Base-by-base conservation (phyloP, 2,797 vertebrate genomes). In the Melanotaenia trifasciata region DNA sequence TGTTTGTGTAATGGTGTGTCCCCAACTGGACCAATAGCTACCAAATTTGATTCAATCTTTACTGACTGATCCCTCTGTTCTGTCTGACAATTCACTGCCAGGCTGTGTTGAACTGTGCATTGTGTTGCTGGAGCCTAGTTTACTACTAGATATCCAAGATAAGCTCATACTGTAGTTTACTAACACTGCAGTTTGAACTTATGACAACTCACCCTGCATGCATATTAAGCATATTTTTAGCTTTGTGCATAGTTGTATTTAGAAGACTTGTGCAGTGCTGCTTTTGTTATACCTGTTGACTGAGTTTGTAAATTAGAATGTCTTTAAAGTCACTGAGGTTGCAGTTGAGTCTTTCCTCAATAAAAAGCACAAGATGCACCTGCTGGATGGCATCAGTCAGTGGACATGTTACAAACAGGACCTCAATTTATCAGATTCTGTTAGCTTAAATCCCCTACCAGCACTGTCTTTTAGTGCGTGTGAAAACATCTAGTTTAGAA, bases 1-100 rank as follows among this genome's bases (percentile, higher is more conserved):
- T 89, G 88, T 75, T 68, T 74, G 63, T 87, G 75, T 86, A 59
- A 70, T 67, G 61, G 60, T 86, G 78, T 76, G 63, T 72, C 68
- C 68, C 66, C 40, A 36, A 64, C 69, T 68, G 81, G 73, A 75
- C 83, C 28, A 12, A 62, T 65, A 66, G 74, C 72, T 74, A 12
- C 47, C 18, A 51, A 54, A 16, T 64, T 59, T 80, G 81, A 92
- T 83, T 77, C 67, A 78, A 89, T 86, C 70, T 76, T 58, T 56
- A 18, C 54, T 76, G 76, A 79, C 72, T 84, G 64, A 80, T 56
- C 70, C 66, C 70, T 71, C 53, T 4, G 56, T 78, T n/a, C 43
- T 64, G 30, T 74, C 54, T 74, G 74, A 87, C 61, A 72, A 53
- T 78, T 82, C 6, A 64, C 61, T 67, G 40, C 77, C 45, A 54